These are phyloP conservation scores for Porites lobata DNA, from an alignment of 92 coral and sea anemone genomes.

Conservation along the genomic window DNA sequence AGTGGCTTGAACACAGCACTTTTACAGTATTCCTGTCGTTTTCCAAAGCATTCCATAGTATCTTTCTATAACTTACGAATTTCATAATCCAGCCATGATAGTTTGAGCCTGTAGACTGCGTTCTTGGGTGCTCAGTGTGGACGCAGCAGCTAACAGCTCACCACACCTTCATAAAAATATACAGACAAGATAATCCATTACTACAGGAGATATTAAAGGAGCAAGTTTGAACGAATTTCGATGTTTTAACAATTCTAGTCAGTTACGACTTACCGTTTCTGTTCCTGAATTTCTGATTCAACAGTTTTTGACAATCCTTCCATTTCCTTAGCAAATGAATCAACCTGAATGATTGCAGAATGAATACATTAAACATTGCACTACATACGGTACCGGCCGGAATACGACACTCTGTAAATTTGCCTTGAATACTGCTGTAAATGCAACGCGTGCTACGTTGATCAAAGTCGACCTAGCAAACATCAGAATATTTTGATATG, in stretches of 20 bases:
- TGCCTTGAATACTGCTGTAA: no score
- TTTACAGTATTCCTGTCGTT: background rate
- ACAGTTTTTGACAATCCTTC: conserved; percentile 76
- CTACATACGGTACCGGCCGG: background rate
- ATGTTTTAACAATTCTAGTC: no score
- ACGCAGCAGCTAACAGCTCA: conserved; percentile 92
- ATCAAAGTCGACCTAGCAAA: no score
- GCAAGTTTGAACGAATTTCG: no score
- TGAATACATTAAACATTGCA: background rate
- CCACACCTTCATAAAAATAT: conserved; percentile 73
- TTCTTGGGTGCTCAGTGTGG: conserved; percentile 90
- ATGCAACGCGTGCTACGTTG: no score
- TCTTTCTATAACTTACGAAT: background rate
- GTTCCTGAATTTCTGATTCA: conserved; percentile 84
- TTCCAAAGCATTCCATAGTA: background rate
- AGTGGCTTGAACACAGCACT: background rate
- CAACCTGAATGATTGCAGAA: conserved; percentile 35
- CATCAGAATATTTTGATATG: no score
- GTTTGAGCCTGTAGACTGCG: conserved; percentile 90
- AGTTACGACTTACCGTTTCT: conserved; percentile 66
- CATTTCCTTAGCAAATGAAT: conserved; percentile 89
- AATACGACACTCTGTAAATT: background rate
- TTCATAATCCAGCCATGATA: conserved; percentile 24
- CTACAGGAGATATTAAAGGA: no score
- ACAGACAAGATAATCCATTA: background rate